phyloP scores from a whole-genome alignment of 1,140 invertebrate species.

The Drosophila pachea region DNA sequence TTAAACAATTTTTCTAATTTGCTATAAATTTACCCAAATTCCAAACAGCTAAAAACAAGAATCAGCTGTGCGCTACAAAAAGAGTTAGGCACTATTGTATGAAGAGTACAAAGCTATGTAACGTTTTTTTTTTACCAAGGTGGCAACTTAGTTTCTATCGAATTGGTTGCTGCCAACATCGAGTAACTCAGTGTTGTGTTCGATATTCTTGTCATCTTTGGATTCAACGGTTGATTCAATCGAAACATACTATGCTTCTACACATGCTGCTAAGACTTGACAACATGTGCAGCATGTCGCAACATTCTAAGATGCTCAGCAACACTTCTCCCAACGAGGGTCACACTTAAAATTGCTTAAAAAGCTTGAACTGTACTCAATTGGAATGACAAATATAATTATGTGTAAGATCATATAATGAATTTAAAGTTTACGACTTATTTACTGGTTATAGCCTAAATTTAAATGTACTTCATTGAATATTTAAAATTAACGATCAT shows the following conservation, averaged over 20 bases:
- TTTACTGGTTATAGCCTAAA: slow-evolving; percentile 12
- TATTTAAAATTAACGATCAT: slow-evolving; percentile 24
- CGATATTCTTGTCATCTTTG: not conserved
- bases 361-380: not conserved
- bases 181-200: slow-evolving; percentile 4
- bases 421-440: no score
- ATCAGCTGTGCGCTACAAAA: slow-evolving; percentile 36
- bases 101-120: slow-evolving; percentile 8
- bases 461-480: slow-evolving; percentile 6
- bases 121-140: not conserved
- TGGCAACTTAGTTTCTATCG: slow-evolving; percentile 9
- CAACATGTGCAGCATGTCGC: slow-evolving; percentile 12
- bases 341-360: not conserved
- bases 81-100: slow-evolving; percentile 13
- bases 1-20: not conserved
- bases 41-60: slow-evolving; percentile 42
- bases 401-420: no score
- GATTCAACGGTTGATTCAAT: not conserved
- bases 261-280: slow-evolving; percentile 22
- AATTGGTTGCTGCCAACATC: slow-evolving; percentile 19
- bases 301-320: slow-evolving; percentile 8
- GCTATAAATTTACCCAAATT: slow-evolving; percentile 13
- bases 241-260: not conserved
- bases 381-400: not conserved
- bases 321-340: slow-evolving; percentile 16